These are phyloP conservation scores for Furnarius figulus DNA, from an alignment of 2,113 vertebrate species.

Conservation along the genomic window DNA sequence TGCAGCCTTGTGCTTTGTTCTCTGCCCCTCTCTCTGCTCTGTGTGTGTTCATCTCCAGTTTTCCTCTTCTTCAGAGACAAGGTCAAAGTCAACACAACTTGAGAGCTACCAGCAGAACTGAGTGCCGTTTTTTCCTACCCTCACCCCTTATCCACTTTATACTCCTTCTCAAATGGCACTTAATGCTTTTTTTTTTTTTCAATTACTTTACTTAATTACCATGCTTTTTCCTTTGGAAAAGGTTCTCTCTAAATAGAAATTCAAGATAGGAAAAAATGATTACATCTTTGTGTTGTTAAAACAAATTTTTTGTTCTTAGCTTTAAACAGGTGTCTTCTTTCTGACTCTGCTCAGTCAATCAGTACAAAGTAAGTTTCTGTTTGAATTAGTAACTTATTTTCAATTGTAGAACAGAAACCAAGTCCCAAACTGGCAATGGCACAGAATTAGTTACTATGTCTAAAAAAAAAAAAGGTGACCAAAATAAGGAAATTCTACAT, in stretches of 20 bases:
- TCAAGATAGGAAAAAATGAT: neutral
- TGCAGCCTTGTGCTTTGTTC: fast-evolving
- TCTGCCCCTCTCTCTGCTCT: neutral
- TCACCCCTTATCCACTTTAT: neutral
- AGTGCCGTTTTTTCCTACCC: neutral
- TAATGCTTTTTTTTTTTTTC: neutral
- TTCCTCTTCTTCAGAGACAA: neutral
- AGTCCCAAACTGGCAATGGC: neutral
- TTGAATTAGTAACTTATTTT: neutral
- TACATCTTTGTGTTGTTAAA: neutral
- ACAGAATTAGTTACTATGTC: neutral
- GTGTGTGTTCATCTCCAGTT: neutral
- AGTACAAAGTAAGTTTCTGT: neutral
- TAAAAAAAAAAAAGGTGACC: neutral
- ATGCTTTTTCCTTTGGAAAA: neutral
- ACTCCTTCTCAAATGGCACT: neutral
- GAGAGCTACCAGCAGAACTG: neutral
- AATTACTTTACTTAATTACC: neutral
- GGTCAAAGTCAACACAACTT: neutral
- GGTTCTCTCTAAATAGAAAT: neutral
- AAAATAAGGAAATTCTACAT: neutral
- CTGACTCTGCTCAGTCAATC: neutral
- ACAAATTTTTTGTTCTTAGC: neutral
- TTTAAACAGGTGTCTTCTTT: neutral
- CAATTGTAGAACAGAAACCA: neutral